phyloP scores from a whole-genome alignment of 2,888 invertebrate species.

The Sepiola atlantica region DNA sequence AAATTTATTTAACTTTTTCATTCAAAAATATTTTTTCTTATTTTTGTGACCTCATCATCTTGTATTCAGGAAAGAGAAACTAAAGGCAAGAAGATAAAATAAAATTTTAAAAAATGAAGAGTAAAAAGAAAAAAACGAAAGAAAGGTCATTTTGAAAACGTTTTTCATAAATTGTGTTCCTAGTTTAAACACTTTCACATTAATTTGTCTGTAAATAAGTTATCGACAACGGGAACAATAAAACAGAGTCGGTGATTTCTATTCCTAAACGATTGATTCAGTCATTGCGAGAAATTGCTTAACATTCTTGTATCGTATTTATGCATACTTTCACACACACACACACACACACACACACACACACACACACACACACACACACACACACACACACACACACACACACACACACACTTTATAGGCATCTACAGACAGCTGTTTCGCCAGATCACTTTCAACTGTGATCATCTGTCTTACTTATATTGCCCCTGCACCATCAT shows the following conservation, averaged over 20 bases:
- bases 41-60: not conserved
- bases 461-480: too few species aligned
- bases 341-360: accelerated
- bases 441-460: too few species aligned
- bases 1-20: too few species aligned
- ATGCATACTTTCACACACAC: not conserved
- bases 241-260: not conserved
- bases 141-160: not conserved
- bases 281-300: not conserved
- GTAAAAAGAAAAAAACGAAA: not conserved
- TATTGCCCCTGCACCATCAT: too few species aligned
- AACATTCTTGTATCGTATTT: not conserved
- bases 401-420: not conserved
- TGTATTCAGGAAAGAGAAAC: not conserved
- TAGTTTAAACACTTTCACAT: not conserved
- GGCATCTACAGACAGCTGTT: too few species aligned
- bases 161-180: not conserved
- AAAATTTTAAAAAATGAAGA: too few species aligned
- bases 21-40: not conserved
- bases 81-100: not conserved
- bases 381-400: not conserved
- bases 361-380: not conserved
- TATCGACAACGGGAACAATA: not conserved
- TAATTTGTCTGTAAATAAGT: not conserved
- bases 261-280: not conserved